Evolutionary conservation across 2,113 vertebrate species (phyloP).

Genomic region (Anoura caudifer): DNA sequence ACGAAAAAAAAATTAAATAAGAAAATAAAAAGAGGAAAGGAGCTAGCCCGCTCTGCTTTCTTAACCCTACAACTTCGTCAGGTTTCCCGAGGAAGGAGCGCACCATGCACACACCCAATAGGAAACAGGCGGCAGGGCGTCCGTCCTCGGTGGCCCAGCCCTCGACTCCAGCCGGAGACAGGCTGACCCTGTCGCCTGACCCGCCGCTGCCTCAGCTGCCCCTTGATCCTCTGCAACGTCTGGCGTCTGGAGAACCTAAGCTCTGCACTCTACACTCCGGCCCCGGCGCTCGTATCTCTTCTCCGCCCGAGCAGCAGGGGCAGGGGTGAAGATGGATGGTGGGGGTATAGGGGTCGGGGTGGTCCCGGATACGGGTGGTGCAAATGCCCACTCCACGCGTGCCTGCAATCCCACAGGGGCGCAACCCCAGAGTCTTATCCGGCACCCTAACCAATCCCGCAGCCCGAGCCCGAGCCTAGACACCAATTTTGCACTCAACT

Average conservation of each 20-base stretch:
- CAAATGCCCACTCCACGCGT: not conserved
- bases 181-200: not conserved
- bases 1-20: not conserved
- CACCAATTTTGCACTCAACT: conserved; percentile 54
- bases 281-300: not conserved
- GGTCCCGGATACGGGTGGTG: not conserved
- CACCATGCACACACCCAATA: not conserved
- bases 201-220: not conserved
- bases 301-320: not conserved
- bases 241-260: not conserved
- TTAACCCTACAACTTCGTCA: conserved; percentile 44
- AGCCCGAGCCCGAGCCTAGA: not conserved
- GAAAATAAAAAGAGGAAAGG: accelerated
- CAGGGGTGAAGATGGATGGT: accelerated
- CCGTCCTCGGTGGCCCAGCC: not conserved
- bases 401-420: not conserved
- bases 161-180: not conserved
- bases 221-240: not conserved
- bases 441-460: not conserved
- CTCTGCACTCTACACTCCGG: not conserved
- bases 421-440: not conserved
- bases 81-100: not conserved
- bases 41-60: not conserved
- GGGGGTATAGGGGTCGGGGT: accelerated
- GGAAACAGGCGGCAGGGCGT: not conserved